Evolutionary conservation across 92 coral and sea anemone species (phyloP).

Genomic region (Actinernus sp.): DNA sequence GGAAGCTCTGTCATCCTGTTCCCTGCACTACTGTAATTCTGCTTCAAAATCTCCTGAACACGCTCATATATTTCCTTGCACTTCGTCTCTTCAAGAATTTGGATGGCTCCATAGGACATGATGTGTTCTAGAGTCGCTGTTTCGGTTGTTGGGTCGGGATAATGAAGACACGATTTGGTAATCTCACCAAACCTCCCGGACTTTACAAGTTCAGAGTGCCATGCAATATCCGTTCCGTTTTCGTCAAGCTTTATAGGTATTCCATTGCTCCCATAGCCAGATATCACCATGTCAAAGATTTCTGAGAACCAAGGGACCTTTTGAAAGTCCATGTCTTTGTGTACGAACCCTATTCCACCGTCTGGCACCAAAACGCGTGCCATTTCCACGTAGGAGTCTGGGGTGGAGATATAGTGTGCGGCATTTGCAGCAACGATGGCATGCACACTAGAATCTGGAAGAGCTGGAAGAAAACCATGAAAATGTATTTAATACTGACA

Average conservation of each 20-base stretch:
- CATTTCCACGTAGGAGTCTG: slow-evolving; percentile 9
- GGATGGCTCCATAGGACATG: slow-evolving; percentile 1
- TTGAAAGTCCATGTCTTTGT: neutral
- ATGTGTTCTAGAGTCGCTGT: neutral
- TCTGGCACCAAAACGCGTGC: slow-evolving; percentile 13
- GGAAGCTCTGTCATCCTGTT: slow-evolving; percentile 1
- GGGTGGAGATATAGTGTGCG: slow-evolving; percentile 1
- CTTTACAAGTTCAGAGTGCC: neutral
- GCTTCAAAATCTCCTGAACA: neutral
- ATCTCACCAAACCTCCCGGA: slow-evolving; percentile 2
- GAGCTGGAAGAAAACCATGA: neutral
- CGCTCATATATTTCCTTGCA: neutral
- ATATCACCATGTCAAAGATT: neutral
- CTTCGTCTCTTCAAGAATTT: neutral
- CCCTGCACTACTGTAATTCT: slow-evolving; percentile 5
- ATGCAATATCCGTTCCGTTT: neutral
- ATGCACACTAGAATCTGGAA: slow-evolving; percentile 19
- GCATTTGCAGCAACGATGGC: neutral
- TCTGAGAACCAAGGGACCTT: slow-evolving; percentile 4
- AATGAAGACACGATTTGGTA: neutral
- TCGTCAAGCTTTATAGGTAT: neutral
- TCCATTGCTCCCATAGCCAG: neutral
- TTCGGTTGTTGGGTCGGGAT: neutral
- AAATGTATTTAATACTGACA: too few relatives aligned
- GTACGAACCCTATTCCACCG: neutral